phyloP scores from a whole-genome alignment of 2,113 vertebrate genomes.

The Cottus gobio region DNA sequence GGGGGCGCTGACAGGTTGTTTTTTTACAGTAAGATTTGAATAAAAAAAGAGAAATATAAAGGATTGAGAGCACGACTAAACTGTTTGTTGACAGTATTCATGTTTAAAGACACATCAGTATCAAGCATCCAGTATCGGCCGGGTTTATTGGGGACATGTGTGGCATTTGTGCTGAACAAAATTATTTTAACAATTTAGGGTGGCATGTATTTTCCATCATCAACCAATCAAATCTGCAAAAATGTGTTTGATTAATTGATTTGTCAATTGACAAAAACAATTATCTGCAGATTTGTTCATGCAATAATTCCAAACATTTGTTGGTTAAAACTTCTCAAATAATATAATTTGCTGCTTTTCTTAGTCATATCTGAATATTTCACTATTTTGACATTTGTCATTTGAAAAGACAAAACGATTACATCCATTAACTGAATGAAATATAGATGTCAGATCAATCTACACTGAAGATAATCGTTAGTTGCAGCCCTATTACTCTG shows the following conservation, averaged over 20 bases:
- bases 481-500: neutral
- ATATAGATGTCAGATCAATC: neutral
- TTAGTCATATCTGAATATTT: too few relatives aligned
- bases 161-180: neutral
- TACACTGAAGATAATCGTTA: neutral
- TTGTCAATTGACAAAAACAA: neutral
- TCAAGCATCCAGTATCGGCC: neutral
- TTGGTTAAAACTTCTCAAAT: neutral
- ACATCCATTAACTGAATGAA: neutral
- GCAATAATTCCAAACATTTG: neutral
- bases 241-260: neutral
- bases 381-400: neutral
- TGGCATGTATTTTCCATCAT: neutral
- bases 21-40: neutral
- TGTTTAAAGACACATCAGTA: neutral
- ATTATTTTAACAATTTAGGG: neutral
- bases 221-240: neutral
- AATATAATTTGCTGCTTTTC: neutral
- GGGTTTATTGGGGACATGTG: neutral
- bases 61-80: neutral
- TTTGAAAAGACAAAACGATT: neutral
- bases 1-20: neutral
- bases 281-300: neutral
- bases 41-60: too few relatives aligned
- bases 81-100: neutral